Evolutionary conservation across 1,140 invertebrate species (phyloP), one percentile per base, ranked within the genome.

Genomic region (Saxidomus purpurata): DNA sequence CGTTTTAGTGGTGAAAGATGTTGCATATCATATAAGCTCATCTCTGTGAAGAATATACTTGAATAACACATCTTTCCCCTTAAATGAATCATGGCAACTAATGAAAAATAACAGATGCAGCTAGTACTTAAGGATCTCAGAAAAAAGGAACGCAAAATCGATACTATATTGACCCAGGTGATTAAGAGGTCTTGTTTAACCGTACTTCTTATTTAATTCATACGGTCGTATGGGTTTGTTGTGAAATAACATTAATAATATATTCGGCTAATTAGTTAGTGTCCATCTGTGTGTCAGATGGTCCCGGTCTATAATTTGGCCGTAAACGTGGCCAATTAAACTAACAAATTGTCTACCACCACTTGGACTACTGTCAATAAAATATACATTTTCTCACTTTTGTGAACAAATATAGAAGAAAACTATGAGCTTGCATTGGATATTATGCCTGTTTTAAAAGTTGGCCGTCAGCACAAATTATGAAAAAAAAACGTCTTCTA

Each of bases 211-310:
- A 52, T 25, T 55, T 79, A 52, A 79, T 79, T 52, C 76, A 34
- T 52, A 79, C 76, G 47, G 13, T 49, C 31, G 4, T 34, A 55
- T 38, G 31, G n/a, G 76, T 22, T 55, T 34, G 28, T 47, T 79
- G 76, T 79, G 28, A 79, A 49, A 59, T 34, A 13, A 15, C 76
- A 55, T 79, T 49, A 79, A 79, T 79, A 79, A 79, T 79, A 49
- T 49, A 79, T 79, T 55, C 76, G 49, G 28, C 49, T 79, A 55
- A 79, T 79, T 79, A 59, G 43, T 49, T 79, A 52, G 43, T 31
- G 76, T 79, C 76, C 76, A 79, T 79, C 76, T 79, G 76, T 31
- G 47, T 79, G 76, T 79, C 43, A 52, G 49, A 52, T 36, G 47
- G 47, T 36, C 49, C 76, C 47, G 28, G 28, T 71, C 67, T 22